Base-by-base conservation (phyloP, 2,888 invertebrate species). In the Barypeithes pellucidus region DNA sequence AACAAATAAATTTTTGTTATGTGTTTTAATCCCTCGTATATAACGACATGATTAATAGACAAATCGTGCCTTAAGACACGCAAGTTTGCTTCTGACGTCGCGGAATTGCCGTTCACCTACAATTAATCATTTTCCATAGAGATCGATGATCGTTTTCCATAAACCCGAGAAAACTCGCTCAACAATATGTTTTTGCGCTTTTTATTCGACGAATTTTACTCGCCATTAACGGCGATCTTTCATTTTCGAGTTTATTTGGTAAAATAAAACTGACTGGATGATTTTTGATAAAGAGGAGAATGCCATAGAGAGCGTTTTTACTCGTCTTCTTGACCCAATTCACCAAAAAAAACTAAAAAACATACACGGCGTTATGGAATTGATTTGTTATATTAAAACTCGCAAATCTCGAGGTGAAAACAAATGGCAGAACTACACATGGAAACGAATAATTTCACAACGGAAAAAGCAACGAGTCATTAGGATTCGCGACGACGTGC, bases 61-160 rank as follows among this genome's bases (percentile, higher is more conserved):
- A 9, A 60, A 59, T 16, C 65, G 45, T 65, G 50, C 65, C 41
- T 71, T 39, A 39, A 71, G 71, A 71, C 71, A 71, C 71, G 71
- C 65, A 36, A 67, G 72, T 62, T 72, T 73, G 73, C 68, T 68
- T 22, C 52, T 73, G 73, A 73, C 73, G 67, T 73, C 57, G 73
- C 73, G 41, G 73, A 65, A 68, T 73, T 73, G 73, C 73, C 67
- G 63, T 73, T 73, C 50, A 68, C 73, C 73, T 68, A 41, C 73
- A 57, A 73, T 73, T 73, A 73, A 73, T 73, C 73, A 73, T 73
- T 54, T 52, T 36, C 36, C 67, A 16, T 43, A 50, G 52, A 67
- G 72, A 72, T 66, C 66, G 72, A 72, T 72, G 66, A 61, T 72
- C 72, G 22, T 67, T 66, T 59, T 72, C 67, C 61, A 61, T 66